phyloP scores from a whole-genome alignment of 2,797 vertebrate genomes.

The Yasuhikotakia modesta region DNA sequence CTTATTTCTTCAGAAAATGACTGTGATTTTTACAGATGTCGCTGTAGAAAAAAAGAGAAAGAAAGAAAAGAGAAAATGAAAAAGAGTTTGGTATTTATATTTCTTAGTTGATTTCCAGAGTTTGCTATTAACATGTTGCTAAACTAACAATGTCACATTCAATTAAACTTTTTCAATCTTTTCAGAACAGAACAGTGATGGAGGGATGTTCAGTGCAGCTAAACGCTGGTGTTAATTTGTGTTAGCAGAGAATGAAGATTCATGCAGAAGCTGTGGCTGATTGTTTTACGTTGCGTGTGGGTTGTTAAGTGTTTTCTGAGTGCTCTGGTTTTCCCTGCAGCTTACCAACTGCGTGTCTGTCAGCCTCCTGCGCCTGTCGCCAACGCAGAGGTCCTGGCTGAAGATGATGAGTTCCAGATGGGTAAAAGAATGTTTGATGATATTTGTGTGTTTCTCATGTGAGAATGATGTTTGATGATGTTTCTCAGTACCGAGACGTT shows the following conservation, averaged over 20 bases:
- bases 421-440: conserved; percentile 65
- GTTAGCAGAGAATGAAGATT: background rate
- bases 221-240: background rate
- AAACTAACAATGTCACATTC: background rate
- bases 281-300: conserved; percentile 9
- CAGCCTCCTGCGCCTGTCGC: conserved; percentile 84
- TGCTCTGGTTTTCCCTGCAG: conserved; percentile 70
- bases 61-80: too few relatives aligned
- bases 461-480: too few relatives aligned
- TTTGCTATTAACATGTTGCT: background rate
- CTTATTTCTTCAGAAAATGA: conserved; percentile 34
- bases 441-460: conserved; percentile 13
- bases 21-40: background rate
- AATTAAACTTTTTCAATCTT: background rate
- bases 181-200: background rate
- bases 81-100: too few relatives aligned
- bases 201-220: background rate
- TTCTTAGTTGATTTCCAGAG: background rate
- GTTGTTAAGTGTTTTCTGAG: conserved; percentile 5
- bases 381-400: conserved; percentile 89
- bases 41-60: too few relatives aligned
- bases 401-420: conserved; percentile 95
- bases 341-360: conserved; percentile 93
- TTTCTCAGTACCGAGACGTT: conserved; percentile 30
- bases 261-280: background rate